Conservation (phyloP, 2,113 vertebrate genomes). For the Falco punctatus region DNA sequence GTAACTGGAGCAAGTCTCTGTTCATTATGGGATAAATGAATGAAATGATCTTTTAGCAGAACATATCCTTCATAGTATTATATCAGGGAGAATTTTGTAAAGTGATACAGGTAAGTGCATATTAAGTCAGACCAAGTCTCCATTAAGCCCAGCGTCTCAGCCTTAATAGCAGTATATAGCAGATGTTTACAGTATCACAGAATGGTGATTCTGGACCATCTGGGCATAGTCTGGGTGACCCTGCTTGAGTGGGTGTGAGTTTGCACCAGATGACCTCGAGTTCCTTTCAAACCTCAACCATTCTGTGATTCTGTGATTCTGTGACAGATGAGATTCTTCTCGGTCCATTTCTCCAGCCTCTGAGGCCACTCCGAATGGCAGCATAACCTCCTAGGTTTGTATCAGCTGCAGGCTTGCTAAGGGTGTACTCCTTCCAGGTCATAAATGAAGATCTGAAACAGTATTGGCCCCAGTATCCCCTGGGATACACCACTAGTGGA, state of each 20-base stretch:
- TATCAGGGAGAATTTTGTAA: not conserved
- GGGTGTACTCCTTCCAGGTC: not conserved
- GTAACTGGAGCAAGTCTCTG: not conserved
- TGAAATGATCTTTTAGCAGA: not conserved
- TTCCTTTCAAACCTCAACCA: not conserved
- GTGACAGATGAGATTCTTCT: not conserved
- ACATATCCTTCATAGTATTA: not conserved
- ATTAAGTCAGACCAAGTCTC: not conserved
- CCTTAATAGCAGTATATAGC: not conserved
- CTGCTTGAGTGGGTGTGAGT: accelerated
- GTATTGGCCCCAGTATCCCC: not conserved
- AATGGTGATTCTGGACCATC: not conserved
- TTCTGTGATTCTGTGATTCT: not conserved
- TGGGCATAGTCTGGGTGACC: not conserved
- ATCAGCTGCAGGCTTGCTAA: not conserved
- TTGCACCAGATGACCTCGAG: not conserved
- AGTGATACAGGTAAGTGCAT: not conserved
- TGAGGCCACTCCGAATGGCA: not conserved
- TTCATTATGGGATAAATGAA: not conserved
- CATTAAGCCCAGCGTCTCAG: not conserved
- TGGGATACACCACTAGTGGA: not conserved
- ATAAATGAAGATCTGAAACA: not conserved
- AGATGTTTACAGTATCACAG: not conserved
- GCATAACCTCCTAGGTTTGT: not conserved
- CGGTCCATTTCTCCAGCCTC: not conserved